Conservation (phyloP, 2,113 vertebrate species). For the Suricata suricatta region DNA sequence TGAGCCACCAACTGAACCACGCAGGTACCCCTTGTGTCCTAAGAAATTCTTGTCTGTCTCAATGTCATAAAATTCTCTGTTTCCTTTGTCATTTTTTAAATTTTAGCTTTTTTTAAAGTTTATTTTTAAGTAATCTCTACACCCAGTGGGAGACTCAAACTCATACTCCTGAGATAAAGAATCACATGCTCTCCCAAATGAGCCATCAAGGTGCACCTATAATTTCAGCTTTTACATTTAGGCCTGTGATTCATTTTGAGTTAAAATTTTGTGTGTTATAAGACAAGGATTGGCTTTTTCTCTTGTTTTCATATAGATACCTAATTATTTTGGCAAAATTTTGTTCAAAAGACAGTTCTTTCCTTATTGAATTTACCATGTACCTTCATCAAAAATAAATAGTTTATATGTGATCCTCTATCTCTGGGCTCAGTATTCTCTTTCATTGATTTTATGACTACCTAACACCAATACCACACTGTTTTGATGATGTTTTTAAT, state of each 20-base stretch:
- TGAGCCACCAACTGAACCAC: too few relatives aligned
- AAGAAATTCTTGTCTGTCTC: not conserved
- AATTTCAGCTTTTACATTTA: not conserved
- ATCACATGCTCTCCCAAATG: not conserved
- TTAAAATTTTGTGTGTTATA: not conserved
- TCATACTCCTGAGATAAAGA: not conserved
- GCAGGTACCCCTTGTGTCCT: not conserved
- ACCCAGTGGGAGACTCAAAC: not conserved
- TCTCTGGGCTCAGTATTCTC: not conserved
- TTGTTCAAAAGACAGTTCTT: not conserved
- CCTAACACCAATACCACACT: not conserved
- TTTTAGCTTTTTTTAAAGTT: not conserved
- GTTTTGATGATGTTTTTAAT: not conserved
- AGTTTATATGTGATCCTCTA: not conserved
- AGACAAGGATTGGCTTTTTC: not conserved
- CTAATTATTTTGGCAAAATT: not conserved
- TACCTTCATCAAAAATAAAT: not conserved
- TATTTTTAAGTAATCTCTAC: not conserved
- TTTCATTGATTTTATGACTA: not conserved
- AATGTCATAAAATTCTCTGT: not conserved
- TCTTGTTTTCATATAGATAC: not conserved
- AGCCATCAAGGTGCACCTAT: not conserved
- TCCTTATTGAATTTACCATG: not conserved
- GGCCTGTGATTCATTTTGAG: not conserved
- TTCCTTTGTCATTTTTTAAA: not conserved